Conservation (phyloP, 2,797 vertebrate species). For the Bovichtus variegatus region DNA sequence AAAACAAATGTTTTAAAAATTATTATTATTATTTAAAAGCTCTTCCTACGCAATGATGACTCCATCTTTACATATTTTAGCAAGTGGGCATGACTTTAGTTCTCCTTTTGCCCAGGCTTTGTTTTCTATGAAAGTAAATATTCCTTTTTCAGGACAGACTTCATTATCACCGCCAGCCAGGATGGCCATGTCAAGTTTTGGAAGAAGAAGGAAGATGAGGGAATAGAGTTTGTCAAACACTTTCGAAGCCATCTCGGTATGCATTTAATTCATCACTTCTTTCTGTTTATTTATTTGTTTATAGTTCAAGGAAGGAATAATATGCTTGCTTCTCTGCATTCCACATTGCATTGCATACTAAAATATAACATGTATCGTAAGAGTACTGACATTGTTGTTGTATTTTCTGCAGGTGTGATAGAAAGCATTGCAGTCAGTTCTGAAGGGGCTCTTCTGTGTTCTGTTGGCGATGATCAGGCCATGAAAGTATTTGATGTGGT, state of each 20-base stretch:
- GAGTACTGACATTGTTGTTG: neutral
- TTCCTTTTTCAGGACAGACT: slow-evolving; percentile 90
- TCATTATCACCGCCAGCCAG: slow-evolving; percentile 96
- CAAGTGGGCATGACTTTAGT: neutral
- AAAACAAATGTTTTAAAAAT: too few relatives aligned
- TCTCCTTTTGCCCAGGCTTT: neutral
- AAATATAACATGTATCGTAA: neutral
- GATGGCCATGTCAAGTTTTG: slow-evolving; percentile 99
- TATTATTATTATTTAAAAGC: too few relatives aligned
- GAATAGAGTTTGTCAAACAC: slow-evolving; percentile 99
- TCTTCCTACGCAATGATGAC: neutral
- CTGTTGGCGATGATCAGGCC: slow-evolving; percentile 97
- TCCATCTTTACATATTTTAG: neutral
- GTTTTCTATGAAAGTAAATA: neutral
- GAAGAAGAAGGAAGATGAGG: slow-evolving; percentile 96
- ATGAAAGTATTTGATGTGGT: slow-evolving; percentile 99
- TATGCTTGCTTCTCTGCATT: neutral
- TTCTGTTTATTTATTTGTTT: neutral
- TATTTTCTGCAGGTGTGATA: slow-evolving; percentile 87
- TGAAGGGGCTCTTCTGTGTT: slow-evolving; percentile 94
- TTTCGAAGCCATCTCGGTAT: slow-evolving; percentile 95
- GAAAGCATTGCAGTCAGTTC: slow-evolving; percentile 94
- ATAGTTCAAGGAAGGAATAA: neutral
- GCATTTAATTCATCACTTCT: neutral
- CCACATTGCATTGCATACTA: neutral